Evolutionary conservation across 2,113 vertebrate species (phyloP), one percentile per base, ranked within the genome.

Genomic region (Podiceps cristatus): DNA sequence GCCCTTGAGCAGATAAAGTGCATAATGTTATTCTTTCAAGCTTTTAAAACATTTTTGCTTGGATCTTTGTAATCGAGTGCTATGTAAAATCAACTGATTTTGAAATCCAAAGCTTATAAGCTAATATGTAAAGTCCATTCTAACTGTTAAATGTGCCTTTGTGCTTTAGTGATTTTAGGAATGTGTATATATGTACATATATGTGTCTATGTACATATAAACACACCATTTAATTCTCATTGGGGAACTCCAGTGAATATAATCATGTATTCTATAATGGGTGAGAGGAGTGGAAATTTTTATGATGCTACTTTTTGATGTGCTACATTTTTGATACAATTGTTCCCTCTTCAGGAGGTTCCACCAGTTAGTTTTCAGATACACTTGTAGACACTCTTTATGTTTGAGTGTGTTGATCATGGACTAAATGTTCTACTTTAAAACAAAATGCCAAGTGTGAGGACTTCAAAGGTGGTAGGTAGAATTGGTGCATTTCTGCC

Each of bases 41-140:
- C 31, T 64, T 90, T 75, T 53, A 78, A 88, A 82, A 12, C 56
- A 60, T 74, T 89, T 88, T 71, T 71, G 37, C 56, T 62, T 82
- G 58, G 10, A 44, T 56, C 35, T 72, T 90, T 78, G 18, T 74
- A 67, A 62, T 33, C 44, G 37, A 83, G 10, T 80, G 18, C 23
- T 79, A 5, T 37, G 49, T 87, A 75, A 90, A 79, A 79, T 75
- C 33, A 91, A 8, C n/a, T 58, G n/a, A 29, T 40, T 85, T 93
- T 68, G 64, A 77, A 63, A 37, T 67, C 25, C 73, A 44, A 74
- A 68, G 67, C 53, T 94, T 47, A 12, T 85, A 14, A 90, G 19
- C 37, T 55, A 42, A 16, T 44, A 42, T 23, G 24, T 90, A 7
- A 29, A 23, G 20, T 50, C 35, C 7, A 7, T 88, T 92, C 35